Evolutionary conservation across 1,140 invertebrate species (phyloP), one percentile per base, ranked within the genome.

Genomic region (Diabrotica virgifera): DNA sequence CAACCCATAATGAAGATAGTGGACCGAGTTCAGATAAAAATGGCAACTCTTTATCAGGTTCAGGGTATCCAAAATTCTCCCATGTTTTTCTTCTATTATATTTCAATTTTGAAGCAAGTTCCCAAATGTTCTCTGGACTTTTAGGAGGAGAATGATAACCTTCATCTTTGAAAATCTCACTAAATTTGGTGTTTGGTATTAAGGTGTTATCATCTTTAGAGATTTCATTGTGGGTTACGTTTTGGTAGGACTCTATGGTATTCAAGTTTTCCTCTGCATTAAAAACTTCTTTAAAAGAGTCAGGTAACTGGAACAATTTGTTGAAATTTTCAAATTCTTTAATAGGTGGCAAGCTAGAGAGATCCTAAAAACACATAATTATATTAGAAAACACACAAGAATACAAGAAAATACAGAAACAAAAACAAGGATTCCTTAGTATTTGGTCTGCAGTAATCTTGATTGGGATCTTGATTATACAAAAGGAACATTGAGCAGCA

Each of bases 1-100:
- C 68, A 8, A 74, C 61, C 74, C 73, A 75, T 14, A 75, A 66
- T 12, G 68, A 69, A 5, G 68, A 70, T 10, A 71, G 46, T 11
- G 69, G 68, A 0, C 69, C 70, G 5, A 76, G 67, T 68, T 77
- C 73, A 9, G 68, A 72, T 13, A 76, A 59, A 68, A 77, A 77
- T 50, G 70, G 69, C 40, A 52, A 60, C 57, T 76, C 75, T 62
- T 73, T 76, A 35, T 70, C 66, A 13, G 74, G 69, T 24, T 67
- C 66, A 9, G 66, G 52, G 61, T 69, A 69, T 5, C 74, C 76
- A 53, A 74, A 73, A 14, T 55, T 60, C 55, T 78, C 77, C 77
- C 77, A 78, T 50, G 63, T 77, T 56, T 65, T 70, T 13, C 70
- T 67, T 40, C 69, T 54, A 57, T 61, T 66, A 53, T 67, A 70